Evolutionary conservation across 2,888 invertebrate genomes (phyloP), one percentile per base, ranked within the genome.

Genomic region (Blera fallax): DNA sequence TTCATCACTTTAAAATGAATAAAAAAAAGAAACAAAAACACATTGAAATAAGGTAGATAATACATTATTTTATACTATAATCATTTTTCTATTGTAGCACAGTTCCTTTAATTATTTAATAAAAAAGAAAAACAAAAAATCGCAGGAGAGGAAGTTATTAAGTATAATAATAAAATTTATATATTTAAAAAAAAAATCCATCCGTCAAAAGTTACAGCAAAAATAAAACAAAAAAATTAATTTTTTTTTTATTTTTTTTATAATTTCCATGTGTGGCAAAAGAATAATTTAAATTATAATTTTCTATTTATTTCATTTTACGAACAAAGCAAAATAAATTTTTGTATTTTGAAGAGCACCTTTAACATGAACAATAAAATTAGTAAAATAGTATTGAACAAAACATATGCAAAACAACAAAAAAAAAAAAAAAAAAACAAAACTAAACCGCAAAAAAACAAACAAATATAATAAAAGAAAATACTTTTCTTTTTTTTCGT

Each of bases 281-380:
- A 16, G 11, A 27, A 72, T 43, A 27, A 54, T 14, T 40, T 21
- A n/a, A 45, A 18, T 29, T 52, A n/a, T 67, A 54, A 60, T 43
- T 8, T 5, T 24, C 32, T 34, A 32, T 69, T 34, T 70, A 50
- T 78, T 54, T 72, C 60, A 69, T 64, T 62, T 21, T 58, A 72
- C 14, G 73, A 77, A 79, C 77, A 81, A 88, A 87, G 78, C 50
- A 80, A 82, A 85, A 76, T 78, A 56, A 78, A 87, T 84, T 62
- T 82, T 72, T 87, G 77, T 79, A 87, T 80, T 82, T 82, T 88
- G 87, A 89, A 89, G 89, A 89, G 89, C 89, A 89, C 89, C 89
- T 89, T 82, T 88, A 88, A 87, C 88, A 89, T 88, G 88, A 89
- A 89, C 89, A 89, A 89, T 89, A 89, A 89, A 67, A 87, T 70